These are phyloP conservation scores for Rhagonycha fulva DNA, from an alignment of 2,888 invertebrate genomes.

Conservation along the genomic window DNA sequence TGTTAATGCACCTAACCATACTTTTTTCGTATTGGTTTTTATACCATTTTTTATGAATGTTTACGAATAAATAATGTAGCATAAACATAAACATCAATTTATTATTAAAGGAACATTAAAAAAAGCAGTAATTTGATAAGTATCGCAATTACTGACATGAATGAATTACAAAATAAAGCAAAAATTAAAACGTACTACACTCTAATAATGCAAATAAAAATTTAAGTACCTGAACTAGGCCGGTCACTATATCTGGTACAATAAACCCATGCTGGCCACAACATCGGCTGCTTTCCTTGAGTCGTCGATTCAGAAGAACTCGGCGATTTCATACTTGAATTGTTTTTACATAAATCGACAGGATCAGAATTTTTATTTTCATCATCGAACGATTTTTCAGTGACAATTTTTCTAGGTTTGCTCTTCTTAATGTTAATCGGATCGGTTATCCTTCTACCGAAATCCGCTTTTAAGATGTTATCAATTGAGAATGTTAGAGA, in stretches of 20 bases:
- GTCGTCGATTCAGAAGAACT: slow-evolving; percentile 50
- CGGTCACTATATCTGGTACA: slow-evolving; percentile 94
- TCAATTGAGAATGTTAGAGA: slow-evolving; percentile 83
- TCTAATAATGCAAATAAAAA: slow-evolving; percentile 31
- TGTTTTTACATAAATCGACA: slow-evolving; percentile 52
- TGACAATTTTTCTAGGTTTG: slow-evolving; percentile 39
- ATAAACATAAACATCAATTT: neutral
- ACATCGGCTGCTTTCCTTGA: slow-evolving; percentile 43
- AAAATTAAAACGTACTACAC: neutral
- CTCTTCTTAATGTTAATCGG: slow-evolving; percentile 67
- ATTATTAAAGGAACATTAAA: neutral
- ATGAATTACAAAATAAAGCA: neutral
- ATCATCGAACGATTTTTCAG: slow-evolving; percentile 49
- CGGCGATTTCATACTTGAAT: slow-evolving; percentile 45
- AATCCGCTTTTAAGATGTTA: slow-evolving; percentile 84
- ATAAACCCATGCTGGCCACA: slow-evolving; percentile 98
- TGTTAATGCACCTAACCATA: neutral
- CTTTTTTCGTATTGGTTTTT: no score
- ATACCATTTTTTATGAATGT: neutral
- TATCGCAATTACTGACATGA: neutral
- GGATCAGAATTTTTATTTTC: slow-evolving; percentile 42
- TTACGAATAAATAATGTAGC: neutral
- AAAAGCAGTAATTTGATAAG: neutral
- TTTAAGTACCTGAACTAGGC: slow-evolving; percentile 79
- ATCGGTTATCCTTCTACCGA: slow-evolving; percentile 73